Conservation (phyloP, 30 jellyfish, hydroid and myxozoan species). For the Catostylus mosaicus region DNA sequence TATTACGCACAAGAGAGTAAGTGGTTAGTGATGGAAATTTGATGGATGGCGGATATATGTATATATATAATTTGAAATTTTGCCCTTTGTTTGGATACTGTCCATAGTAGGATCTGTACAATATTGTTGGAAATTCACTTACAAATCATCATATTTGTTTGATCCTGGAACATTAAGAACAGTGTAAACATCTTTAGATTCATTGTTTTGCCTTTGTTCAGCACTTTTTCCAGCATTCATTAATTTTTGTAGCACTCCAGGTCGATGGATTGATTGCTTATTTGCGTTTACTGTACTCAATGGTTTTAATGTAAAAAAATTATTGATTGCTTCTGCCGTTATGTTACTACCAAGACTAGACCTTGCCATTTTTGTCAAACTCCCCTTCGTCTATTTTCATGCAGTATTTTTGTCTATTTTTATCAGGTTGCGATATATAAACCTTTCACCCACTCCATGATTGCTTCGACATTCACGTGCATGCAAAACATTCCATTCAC, state of each 20-base stretch:
- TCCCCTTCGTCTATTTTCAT: too few relatives aligned
- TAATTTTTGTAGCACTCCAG: not conserved
- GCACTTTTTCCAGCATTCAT: slow-evolving; percentile 18
- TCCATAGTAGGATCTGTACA: not conserved
- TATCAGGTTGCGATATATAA: too few relatives aligned
- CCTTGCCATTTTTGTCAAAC: slow-evolving; percentile 57
- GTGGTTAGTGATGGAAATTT: not conserved
- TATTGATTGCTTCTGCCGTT: slow-evolving; percentile 75
- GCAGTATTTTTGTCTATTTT: too few relatives aligned
- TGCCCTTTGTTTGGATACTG: not conserved
- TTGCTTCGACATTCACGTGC: too few relatives aligned
- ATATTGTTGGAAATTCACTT: not conserved
- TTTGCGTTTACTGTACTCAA: not conserved
- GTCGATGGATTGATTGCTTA: not conserved
- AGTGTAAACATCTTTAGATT: slow-evolving; percentile 22
- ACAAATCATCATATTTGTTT: not conserved
- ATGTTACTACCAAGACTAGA: slow-evolving; percentile 73
- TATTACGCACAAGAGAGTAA: not conserved
- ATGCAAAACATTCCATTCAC: too few relatives aligned
- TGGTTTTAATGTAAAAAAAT: slow-evolving; percentile 71
- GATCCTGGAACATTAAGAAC: slow-evolving; percentile 17
- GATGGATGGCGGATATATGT: not conserved
- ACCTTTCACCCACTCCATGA: too few relatives aligned
- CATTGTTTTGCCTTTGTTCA: slow-evolving; percentile 15
- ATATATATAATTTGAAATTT: too few relatives aligned